Evolutionary conservation across 2,888 invertebrate species (phyloP), one percentile per base, ranked within the genome.

Genomic region (Campoplex capitator): DNA sequence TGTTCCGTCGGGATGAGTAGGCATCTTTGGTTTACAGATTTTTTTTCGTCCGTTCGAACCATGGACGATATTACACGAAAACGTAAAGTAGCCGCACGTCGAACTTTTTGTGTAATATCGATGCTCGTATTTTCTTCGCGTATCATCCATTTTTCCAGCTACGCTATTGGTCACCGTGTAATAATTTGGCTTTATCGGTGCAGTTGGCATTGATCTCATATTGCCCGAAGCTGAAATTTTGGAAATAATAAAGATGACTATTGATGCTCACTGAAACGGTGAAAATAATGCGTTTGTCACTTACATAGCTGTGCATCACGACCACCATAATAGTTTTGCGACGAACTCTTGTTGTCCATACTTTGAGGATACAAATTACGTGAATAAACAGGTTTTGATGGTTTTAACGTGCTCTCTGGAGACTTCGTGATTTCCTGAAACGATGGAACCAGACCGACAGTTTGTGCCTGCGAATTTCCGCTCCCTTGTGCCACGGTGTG

Each of bases 101-200:
- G 98, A 98, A 11, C 97, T 97, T 94, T 98, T 98, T 0, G 98
- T 97, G 91, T 97, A 98, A 94, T 97, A 98, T 92, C 97, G 97
- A 86, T 97, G 96, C 84, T 96, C 96, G 56, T 94, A 93, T 48
- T 95, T 92, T 91, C 95, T 94, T 51, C 95, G 94, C 42, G 96
- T 95, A 90, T 89, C 91, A 88, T 96, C 96, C 89, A 97, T 95
- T 90, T 96, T 96, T 8, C 97, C 97, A 0, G 97, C 97, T 76
- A 97, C 97, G 3, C 97, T 97, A 93, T 97, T 98, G 1, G 97
- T 97, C 7, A 97, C 96, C 0, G 98, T 97, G 3, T 97, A 96
- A 93, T 97, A 98, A 88, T 95, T 95, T 18, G 95, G 91, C 83
- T 91, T 93, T 0, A 87, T 87, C 18, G 90, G 75, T 48, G 56